Base-by-base conservation (phyloP, 2,888 invertebrate species). In the Petrolisthes manimaculis region DNA sequence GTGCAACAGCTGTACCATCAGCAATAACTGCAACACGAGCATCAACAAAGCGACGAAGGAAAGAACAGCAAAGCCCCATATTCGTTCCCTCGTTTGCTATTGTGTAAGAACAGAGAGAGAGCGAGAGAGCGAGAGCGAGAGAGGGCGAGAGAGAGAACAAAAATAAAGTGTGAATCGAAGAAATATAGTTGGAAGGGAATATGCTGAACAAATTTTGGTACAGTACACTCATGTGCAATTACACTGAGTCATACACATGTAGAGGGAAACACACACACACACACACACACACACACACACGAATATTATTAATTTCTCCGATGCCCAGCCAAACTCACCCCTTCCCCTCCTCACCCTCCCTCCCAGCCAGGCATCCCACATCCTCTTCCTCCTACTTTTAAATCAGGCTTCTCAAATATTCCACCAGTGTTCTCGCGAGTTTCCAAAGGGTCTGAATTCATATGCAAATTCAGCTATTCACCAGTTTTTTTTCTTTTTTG, bases 381-480 rank as follows among this genome's bases (percentile, higher is more conserved):
- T 61, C 21, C 74, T 74, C 74, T 74, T n/a, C 53, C 54, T n/a
- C 79, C n/a, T 37, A 5, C 81, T 14, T 51, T 37, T 81, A 56
- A 67, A 12, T 18, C 77, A 24, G 24, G 37, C 67, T 61, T 12
- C 67, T 67, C 24, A 61, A 81, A 81, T 81, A 81, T 81, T 81
- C 81, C 12, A 51, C 18, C 81, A 67, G 81, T 81, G 81, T 81
- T 86, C 80, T 61, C 83, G n/a, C 12, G 71, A 56, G 51, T 80
- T 14, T 54, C 74, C 81, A 74, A 37, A 9, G 71, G n/a, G 79
- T 69, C 83, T 82, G 67, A 79, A 87, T 87, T 87, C 87, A 87
- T 78, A 87, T 87, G 87, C 83, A 87, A 87, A 87, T n/a, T 87
- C 83, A 83, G 54, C 79, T 79, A 87, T 83, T 87, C 83, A 83